Percentiles rank a stretch among this genome's conserved stretches.
These are phyloP conservation scores for Xanthorhoe spadicearia DNA, from an alignment of 2,888 invertebrate species.

Conservation along the genomic window DNA sequence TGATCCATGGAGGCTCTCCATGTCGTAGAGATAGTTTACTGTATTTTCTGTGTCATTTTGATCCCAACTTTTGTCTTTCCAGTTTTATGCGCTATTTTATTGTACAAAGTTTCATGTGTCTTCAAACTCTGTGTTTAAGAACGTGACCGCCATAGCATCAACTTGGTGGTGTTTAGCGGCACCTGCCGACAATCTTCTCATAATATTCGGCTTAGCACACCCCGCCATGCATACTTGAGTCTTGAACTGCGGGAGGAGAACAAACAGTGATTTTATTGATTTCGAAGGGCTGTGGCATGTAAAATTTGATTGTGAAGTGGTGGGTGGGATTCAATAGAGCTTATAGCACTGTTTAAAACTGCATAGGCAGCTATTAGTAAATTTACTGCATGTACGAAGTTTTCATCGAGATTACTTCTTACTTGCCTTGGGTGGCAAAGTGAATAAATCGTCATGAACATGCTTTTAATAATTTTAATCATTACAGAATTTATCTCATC, in stretches of 20 bases:
- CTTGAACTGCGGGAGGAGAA: conserved; percentile 40
- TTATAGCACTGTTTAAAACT: background rate
- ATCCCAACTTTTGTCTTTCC: background rate
- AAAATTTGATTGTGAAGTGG: conserved; percentile 30
- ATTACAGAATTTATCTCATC: no score
- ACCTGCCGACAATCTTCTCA: conserved; percentile 82
- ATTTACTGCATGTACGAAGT: background rate
- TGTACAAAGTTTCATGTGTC: conserved; percentile 39
- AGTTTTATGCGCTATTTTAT: conserved; percentile 11
- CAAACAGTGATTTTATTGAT: conserved; percentile 45
- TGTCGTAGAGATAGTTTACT: conserved; percentile 16
- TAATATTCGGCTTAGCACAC: conserved; percentile 85
- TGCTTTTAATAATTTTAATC: no score
- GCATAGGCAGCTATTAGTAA: background rate
- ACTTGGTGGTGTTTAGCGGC: conserved; percentile 78
- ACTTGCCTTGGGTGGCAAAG: no score
- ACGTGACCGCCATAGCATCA: conserved; percentile 65
- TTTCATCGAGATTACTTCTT: no score
- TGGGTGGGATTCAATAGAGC: conserved; percentile 41
- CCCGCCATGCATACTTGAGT: conserved; percentile 49
- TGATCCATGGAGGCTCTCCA: conserved; percentile 45
- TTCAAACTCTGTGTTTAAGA: conserved; percentile 33
- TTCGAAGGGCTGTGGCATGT: conserved; percentile 38
- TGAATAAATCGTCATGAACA: no score
- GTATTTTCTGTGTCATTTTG: conserved; percentile 7